Base-by-base conservation (phyloP, 1,140 invertebrate species). In the Drosophila sulfurigaster region DNA sequence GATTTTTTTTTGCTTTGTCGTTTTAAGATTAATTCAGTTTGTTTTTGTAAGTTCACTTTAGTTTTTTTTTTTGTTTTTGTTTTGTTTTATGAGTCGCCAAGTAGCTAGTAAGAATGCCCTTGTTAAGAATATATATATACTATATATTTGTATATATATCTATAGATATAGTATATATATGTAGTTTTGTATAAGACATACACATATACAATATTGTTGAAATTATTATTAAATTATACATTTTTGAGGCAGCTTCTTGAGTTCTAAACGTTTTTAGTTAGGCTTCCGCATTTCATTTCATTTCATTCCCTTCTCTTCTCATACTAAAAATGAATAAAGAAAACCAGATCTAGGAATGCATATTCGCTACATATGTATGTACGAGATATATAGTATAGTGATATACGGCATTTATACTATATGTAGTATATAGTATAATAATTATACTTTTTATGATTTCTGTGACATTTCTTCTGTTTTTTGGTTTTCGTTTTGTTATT, bases 241-340 rank as follows among this genome's bases (percentile, higher is more conserved):
- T 75, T 56, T 52, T 76, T 76, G 74, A 76, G 74, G 68, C 74
- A 76, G 74, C 74, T 76, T 76, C 20, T 66, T 76, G 60, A 76
- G 62, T 72, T 71, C 72, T 64, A 64, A 49, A 75, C 43, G 32
- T 49, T 75, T 75, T 69, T 69, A 54, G 38, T 46, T 68, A 54
- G 15, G 13, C 13, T 71, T 49, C 62, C 25, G 28, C 56, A 72
- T 62, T 59, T 72, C 16, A 56, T 51, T 32, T 35, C 1, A 15
- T n/a, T 51, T 46, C 6, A 11, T 35, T 25, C 20, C 20, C 20
- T 25, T 25, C 20, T 25, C 20, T 25, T 25, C 13, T 7, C 28
- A 25, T 41, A 46, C 35, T 30, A n/a, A 67, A 60, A 51, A 58
- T 43, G 54, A 52, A 51, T 57, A 58, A 65, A 65, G 48, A 62